Evolutionary conservation across 2,888 invertebrate genomes (phyloP).

Genomic region (Latrodectus hesperus): DNA sequence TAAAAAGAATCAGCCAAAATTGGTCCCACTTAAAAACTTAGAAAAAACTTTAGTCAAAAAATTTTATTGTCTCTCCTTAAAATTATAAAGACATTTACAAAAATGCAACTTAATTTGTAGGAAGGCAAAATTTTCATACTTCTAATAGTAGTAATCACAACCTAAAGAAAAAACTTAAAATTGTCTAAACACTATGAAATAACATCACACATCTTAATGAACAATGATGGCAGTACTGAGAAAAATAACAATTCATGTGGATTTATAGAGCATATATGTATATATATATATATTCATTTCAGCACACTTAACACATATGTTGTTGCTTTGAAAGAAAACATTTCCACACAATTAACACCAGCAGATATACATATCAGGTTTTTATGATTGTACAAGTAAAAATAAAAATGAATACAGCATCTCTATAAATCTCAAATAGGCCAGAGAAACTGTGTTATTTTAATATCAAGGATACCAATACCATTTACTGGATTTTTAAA

Average conservation of each 20-base stretch:
- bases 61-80: conserved; percentile 44
- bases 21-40: conserved; percentile 47
- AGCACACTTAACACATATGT: conserved; percentile 6
- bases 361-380: not conserved
- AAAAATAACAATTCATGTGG: not conserved
- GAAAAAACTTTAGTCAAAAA: conserved; percentile 44
- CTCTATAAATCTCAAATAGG: not conserved
- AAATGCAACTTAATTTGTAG: conserved; percentile 39
- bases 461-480: conserved; percentile 14
- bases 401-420: conserved; percentile 21
- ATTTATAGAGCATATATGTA: not conserved
- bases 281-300: not conserved
- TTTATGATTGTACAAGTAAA: conserved; percentile 55
- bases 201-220: conserved; percentile 16
- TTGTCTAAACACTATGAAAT: conserved; percentile 7
- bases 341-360: not conserved
- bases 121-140: conserved; percentile 15
- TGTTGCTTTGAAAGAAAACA: not conserved
- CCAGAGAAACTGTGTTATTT: conserved; percentile 15
- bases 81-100: conserved; percentile 55
- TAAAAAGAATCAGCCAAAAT: conserved; percentile 14
- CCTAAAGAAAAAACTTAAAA: conserved; percentile 3
- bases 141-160: conserved; percentile 14
- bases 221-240: conserved; percentile 14
- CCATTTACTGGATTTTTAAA: conserved; percentile 1